Conservation (phyloP, 1,140 invertebrate genomes). For the Drosophila sulfurigaster region DNA sequence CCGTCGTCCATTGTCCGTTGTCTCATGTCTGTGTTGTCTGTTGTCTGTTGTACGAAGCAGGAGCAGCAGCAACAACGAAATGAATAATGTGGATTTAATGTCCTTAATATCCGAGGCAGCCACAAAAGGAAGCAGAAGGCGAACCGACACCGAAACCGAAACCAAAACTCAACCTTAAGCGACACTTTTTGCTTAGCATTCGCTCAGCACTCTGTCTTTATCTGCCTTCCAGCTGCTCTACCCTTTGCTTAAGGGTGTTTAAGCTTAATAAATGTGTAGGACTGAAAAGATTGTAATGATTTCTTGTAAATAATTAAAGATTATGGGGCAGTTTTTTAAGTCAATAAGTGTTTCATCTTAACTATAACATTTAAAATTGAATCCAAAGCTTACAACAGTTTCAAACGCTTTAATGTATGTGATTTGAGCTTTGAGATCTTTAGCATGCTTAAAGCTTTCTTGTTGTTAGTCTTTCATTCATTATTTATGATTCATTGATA, state of each 20-base stretch:
- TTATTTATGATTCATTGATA: too few relatives aligned
- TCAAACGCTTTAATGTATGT: too few relatives aligned
- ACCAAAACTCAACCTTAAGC: slow-evolving; percentile 16
- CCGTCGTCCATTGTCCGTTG: slow-evolving; percentile 7
- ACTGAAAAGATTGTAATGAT: neutral
- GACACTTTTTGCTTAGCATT: slow-evolving; percentile 42
- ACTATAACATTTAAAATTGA: too few relatives aligned
- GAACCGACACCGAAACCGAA: slow-evolving; percentile 28
- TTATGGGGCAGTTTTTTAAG: too few relatives aligned
- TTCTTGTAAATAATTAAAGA: neutral
- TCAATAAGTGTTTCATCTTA: too few relatives aligned
- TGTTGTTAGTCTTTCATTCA: too few relatives aligned
- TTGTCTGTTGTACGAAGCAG: slow-evolving; percentile 11
- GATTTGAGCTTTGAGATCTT: too few relatives aligned
- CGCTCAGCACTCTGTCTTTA: neutral
- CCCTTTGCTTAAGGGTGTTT: slow-evolving; percentile 1
- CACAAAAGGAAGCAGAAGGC: slow-evolving; percentile 48
- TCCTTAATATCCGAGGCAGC: slow-evolving; percentile 64
- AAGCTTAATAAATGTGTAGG: neutral
- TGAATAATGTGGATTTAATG: slow-evolving; percentile 73
- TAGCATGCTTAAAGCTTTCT: too few relatives aligned
- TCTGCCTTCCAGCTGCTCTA: neutral
- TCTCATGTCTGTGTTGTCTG: slow-evolving; percentile 9
- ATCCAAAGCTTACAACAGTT: too few relatives aligned
- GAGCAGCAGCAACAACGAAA: slow-evolving; percentile 39